Base-by-base conservation (phyloP, 2,113 vertebrate species). In the Rana temporaria region DNA sequence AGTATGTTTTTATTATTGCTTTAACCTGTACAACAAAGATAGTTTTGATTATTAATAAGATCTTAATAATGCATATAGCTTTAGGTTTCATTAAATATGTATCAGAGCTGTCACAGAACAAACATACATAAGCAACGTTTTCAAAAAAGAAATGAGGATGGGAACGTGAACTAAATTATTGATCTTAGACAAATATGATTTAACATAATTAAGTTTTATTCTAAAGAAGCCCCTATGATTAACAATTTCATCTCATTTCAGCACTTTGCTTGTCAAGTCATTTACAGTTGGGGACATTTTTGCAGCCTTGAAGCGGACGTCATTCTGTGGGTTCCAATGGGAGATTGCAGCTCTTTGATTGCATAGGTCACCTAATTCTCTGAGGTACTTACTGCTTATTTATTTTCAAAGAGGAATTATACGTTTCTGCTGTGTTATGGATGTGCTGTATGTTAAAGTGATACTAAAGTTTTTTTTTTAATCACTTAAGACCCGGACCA, bases 291-390 rank as follows among this genome's bases (percentile, higher is more conserved):
- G 20, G 11, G 24, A 63, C n/a, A 63, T 63, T 63, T 26, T 24
- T 22, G 9, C 60, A 63, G 60, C 60, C 60, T 63, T 63, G 20
- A 24, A 24, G 11, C 24, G 12, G 60, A 63, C 0, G 60, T 20
- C 24, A 63, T 22, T 15, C 60, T 63, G 60, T 11, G 20, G 11
- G 60, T 63, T 63, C 24, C 60, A 63, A 16, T 63, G 4, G 60
- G 1, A 9, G 60, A 63, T 69, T 52, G 4, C n/a, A 22, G 15
- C 38, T 19, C 20, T 48, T 52, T 20, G 38, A 48, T 4, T 69
- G 12, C 14, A 42, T 69, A 69, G 34, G 38, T 69, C 38, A 52
- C 17, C n/a, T n/a, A 69, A 48, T 69, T 52, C 66, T 69, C 66
- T 4, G 9, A 20, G 66, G 66, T 48, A 48, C 20, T 48, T 48